phyloP scores from a whole-genome alignment of 2,113 vertebrate species.

The Strix uralensis region DNA sequence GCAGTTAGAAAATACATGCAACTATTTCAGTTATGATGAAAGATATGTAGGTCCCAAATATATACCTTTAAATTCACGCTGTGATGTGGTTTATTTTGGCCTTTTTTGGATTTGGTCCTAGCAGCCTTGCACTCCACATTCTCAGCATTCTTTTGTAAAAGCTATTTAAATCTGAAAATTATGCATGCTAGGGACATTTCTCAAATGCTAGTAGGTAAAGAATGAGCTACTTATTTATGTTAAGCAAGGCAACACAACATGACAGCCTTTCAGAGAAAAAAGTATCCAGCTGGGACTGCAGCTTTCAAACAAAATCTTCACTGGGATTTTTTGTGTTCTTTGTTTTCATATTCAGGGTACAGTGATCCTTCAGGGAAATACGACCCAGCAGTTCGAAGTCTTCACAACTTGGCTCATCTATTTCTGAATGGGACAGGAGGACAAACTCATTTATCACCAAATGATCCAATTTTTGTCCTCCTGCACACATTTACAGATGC shows the following conservation, averaged over 20 bases:
- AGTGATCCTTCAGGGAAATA: slow-evolving; percentile 91
- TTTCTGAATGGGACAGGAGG: slow-evolving; percentile 97
- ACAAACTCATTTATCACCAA: slow-evolving; percentile 95
- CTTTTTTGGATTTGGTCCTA: background rate
- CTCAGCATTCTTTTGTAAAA: background rate
- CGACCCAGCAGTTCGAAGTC: slow-evolving; percentile 88
- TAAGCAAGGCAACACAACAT: background rate
- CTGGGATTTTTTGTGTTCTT: background rate
- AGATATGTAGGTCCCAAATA: background rate
- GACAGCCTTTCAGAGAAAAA: background rate
- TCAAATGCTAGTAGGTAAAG: background rate
- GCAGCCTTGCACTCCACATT: background rate
- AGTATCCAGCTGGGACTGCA: background rate
- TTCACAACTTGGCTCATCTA: slow-evolving; percentile 96
- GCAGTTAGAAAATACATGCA: background rate
- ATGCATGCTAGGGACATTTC: background rate
- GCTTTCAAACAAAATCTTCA: background rate
- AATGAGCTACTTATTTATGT: background rate
- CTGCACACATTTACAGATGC: slow-evolving; percentile 96
- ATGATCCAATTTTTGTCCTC: slow-evolving; percentile 95
- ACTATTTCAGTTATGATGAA: background rate
- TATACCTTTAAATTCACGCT: background rate
- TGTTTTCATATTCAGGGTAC: slow-evolving; percentile 81
- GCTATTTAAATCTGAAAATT: background rate
- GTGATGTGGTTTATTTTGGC: background rate